Evolutionary conservation across 35 echinoderm and acorn worm species (phyloP), one percentile per base, ranked within the genome.

Genomic region (Acanthaster planci): DNA sequence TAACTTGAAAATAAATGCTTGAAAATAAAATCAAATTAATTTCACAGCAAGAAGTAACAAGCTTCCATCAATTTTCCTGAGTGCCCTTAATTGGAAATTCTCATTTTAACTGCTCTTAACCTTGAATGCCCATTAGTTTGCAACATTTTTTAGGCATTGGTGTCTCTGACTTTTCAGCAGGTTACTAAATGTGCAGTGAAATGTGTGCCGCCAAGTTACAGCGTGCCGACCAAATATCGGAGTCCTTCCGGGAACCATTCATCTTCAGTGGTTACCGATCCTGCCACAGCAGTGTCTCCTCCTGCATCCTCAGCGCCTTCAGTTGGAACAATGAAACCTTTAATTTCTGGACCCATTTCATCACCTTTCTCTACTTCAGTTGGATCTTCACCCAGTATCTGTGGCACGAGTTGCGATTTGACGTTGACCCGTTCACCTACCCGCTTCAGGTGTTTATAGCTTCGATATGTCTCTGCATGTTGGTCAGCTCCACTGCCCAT

Each of bases 281-380:
- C 0, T 97, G 83, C 60, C 87, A 79, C n/a, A 86, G 86, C 23
- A 92, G 82, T 30, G 56, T 89, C 0, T 36, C 60, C 17, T 40
- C 87, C 21, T 97, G 94, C 84, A 84, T 92, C 10, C 64, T 51
- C 17, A 97, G 94, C 67, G 90, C 90, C 26, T 80, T 97, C 78
- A 76, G 86, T 35, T 67, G 67, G 29, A 97, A 90, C 90, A 97
- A 97, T 76, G 94, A 97, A 80, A 97, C 94, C 31, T 26, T 97
- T 39, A 92, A 97, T 44, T 97, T 97, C 52, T 92, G 94, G 94
- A 97, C 94, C 16, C 94, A 97, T 79, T 97, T 97, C 67, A 8
- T 85, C 7, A 76, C 85, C 36, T 89, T 89, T 75, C 18, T 89
- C 34, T 85, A 86, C 79, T 97, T 91, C 55, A 40, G 60, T 29